Conservation (phyloP, 23 tunicate species). For the Ciona savignyi region DNA sequence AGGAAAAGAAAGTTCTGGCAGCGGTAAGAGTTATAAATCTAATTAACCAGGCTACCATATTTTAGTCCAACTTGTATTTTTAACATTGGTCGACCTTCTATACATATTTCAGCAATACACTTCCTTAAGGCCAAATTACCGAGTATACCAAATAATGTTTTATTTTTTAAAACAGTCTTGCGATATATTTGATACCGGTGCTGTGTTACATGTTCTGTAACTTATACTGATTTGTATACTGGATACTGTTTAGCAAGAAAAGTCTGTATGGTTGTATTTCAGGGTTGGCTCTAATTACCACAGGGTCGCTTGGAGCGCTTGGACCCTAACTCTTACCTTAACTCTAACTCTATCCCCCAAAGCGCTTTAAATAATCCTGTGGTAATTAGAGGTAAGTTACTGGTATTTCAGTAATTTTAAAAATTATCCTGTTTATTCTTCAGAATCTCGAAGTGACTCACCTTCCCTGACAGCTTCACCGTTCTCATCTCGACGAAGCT, state of each 20-base stretch:
- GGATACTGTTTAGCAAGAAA: too few species aligned
- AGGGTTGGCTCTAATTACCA: too few species aligned
- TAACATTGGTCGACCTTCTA: background rate
- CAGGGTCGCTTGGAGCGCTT: background rate
- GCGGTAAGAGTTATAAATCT: background rate
- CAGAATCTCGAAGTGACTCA: conserved; percentile 53
- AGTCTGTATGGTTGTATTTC: too few species aligned
- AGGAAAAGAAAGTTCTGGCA: background rate
- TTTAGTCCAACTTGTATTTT: background rate
- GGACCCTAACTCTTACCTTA: background rate
- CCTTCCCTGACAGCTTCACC: conserved; percentile 67
- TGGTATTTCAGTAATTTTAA: background rate
- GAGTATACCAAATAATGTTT: too few species aligned
- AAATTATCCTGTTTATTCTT: background rate
- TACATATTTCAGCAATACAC: too few species aligned
- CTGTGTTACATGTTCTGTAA: too few species aligned
- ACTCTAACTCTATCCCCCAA: background rate
- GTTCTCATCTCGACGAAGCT: conserved; percentile 78
- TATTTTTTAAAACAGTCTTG: too few species aligned
- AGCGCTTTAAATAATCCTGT: background rate
- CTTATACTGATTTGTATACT: too few species aligned
- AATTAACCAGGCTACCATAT: background rate
- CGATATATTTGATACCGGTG: too few species aligned
- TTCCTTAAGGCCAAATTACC: too few species aligned
- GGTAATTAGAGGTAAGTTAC: background rate